These are phyloP conservation scores for Anarsia innoxiella DNA, from an alignment of 2,888 invertebrate species.

Conservation along the genomic window DNA sequence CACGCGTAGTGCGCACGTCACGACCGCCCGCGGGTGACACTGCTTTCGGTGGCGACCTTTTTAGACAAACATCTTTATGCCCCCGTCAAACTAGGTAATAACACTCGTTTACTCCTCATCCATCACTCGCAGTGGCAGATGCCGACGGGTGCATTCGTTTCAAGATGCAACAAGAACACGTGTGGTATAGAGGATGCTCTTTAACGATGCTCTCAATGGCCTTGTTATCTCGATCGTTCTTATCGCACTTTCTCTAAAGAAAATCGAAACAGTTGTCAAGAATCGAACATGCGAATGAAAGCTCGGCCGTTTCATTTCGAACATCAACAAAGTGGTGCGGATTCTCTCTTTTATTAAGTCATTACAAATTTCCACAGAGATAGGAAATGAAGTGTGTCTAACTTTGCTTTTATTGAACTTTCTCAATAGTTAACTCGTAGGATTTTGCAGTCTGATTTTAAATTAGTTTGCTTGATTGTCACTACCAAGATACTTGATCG, in stretches of 20 bases:
- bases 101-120: constrained; percentile 46
- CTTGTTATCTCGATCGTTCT: constrained; percentile 33
- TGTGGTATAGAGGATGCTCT: constrained; percentile 38
- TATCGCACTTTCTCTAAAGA: constrained; percentile 22
- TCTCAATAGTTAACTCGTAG: too few species aligned
- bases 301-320: constrained; percentile 3
- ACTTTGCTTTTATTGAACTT: too few species aligned
- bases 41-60: constrained; percentile 28
- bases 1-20: constrained; percentile 65
- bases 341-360: not conserved
- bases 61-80: constrained; percentile 42
- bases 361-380: too few species aligned
- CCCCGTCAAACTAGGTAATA: constrained; percentile 44
- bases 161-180: constrained; percentile 35
- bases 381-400: too few species aligned
- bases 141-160: constrained; percentile 41
- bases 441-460: too few species aligned
- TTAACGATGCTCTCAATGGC: constrained; percentile 45
- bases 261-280: constrained; percentile 18
- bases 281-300: too few species aligned
- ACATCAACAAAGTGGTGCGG: constrained; percentile 1
- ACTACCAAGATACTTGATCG: too few species aligned
- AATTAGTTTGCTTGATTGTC: too few species aligned
- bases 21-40: constrained; percentile 51
- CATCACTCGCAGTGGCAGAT: constrained; percentile 45